Evolutionary conservation across 2,113 vertebrate genomes (phyloP), one percentile per base, ranked within the genome.

Genomic region (Lampris megalopsis): DNA sequence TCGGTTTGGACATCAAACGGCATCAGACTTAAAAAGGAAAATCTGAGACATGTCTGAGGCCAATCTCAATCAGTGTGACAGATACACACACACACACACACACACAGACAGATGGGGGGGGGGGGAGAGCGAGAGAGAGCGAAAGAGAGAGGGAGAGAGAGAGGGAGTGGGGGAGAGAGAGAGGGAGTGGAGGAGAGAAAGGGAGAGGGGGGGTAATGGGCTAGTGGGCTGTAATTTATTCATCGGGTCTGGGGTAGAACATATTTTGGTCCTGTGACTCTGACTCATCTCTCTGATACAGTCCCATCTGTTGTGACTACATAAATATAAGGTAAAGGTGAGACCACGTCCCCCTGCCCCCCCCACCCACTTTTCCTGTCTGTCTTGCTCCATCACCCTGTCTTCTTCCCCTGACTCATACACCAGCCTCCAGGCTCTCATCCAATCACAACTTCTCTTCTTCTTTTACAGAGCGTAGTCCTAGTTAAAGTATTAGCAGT

Each of bases 241-340:
- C 43, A 81, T 58, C 53, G 52, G 6, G 66, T 66, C 60, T 0
- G 9, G 9, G 53, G 0, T 0, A 2, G 53, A 13, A 2, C 13
- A 42, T 10, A 52, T 38, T 45, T 53, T 4, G 24, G 42, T 60
- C 49, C 57, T 72, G 57, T 40, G 47, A 13, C 56, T 78, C 36
- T 0, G 54, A 9, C 56, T 68, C 63, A 37, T 52, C 35, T 72
- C 57, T 75, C 53, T 59, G 49, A 77, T 48, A 72, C 63, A 35
- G 0, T 13, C 48, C 43, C 35, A 62, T 70, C 81, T 66, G 67
- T 75, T 53, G 68, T 75, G 60, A 82, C 67, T 53, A 62, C 63
- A 52, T 24, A 77, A 53, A 53, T 53, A 53, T 10, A 53, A 53
- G 50, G 77, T 4, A 53, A 43, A 68, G 60, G 65, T 9, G 5